A percentile compares a stretch with the other conserved stretches of the same genome.
phyloP scores from a whole-genome alignment of 2,888 invertebrate genomes.

The Cynaeus angustus region DNA sequence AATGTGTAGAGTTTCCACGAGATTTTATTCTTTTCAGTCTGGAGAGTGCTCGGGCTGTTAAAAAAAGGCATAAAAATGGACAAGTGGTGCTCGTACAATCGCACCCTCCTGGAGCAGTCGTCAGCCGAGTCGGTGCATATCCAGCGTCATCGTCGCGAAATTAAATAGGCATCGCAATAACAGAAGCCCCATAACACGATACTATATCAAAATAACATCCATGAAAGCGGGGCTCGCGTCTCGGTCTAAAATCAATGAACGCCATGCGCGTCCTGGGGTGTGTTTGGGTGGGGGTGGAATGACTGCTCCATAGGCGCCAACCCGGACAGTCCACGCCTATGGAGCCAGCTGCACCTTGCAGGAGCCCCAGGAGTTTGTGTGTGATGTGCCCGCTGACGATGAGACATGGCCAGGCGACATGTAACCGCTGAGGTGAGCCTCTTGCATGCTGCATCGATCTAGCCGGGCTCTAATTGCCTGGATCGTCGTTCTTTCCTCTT shows the following conservation, averaged over 20 bases:
- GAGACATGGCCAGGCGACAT: constrained; percentile 66
- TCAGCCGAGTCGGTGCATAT: constrained; percentile 14
- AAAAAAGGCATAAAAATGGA: constrained; percentile 15
- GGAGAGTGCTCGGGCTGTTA: constrained; percentile 13
- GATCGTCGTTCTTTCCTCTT: constrained; percentile 35
- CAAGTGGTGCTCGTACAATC: constrained; percentile 27
- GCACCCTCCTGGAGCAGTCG: constrained; percentile 21
- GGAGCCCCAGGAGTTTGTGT: constrained; percentile 67
- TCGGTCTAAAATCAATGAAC: constrained; percentile 69
- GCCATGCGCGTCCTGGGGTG: constrained; percentile 68
- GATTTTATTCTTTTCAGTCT: constrained; percentile 34
- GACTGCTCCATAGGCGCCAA: constrained; percentile 64
- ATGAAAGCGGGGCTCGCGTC: constrained; percentile 60
- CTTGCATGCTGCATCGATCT: constrained; percentile 49
- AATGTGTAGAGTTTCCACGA: constrained; percentile 33
- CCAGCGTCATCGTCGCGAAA: constrained; percentile 41
- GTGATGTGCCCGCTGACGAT: constrained; percentile 66
- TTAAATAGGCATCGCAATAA: constrained; percentile 58
- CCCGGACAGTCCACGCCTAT: constrained; percentile 73
- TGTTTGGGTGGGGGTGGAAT: constrained; percentile 56
- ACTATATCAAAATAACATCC: constrained; percentile 66
- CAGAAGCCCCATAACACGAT: constrained; percentile 61
- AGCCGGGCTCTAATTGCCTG: constrained; percentile 49
- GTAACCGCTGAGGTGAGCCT: constrained; percentile 61
- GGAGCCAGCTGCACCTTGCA: constrained; percentile 70